phyloP scores from a whole-genome alignment of 2,888 invertebrate species.

The Epiblema foenella region DNA sequence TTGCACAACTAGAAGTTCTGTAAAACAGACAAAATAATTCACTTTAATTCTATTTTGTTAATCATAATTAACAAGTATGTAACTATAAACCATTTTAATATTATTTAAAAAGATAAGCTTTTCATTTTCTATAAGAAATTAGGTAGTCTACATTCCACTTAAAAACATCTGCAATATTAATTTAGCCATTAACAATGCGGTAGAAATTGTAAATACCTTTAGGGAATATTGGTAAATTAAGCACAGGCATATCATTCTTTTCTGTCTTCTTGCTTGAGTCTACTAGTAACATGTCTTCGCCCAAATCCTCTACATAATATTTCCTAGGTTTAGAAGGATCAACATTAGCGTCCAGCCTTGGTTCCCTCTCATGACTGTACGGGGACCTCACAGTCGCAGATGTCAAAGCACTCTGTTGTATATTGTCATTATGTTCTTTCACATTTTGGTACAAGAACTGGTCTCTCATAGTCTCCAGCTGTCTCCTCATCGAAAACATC shows the following conservation, averaged over 20 bases:
- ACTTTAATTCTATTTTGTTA: conserved; percentile 31
- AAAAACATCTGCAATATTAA: background rate
- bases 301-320: conserved; percentile 73
- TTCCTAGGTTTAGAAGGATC: conserved; percentile 59
- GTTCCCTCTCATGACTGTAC: conserved; percentile 59
- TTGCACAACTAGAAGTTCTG: conserved; percentile 73
- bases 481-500: conserved; percentile 71
- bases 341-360: conserved; percentile 57
- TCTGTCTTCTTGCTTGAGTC: conserved; percentile 72
- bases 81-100: too few species aligned
- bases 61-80: too few species aligned
- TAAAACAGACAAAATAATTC: conserved; percentile 49
- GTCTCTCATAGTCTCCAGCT: conserved; percentile 70
- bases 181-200: background rate
- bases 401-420: conserved; percentile 65
- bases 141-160: background rate
- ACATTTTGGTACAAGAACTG: conserved; percentile 66
- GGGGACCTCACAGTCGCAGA: conserved; percentile 54
- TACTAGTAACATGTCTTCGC: conserved; percentile 73
- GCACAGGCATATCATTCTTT: conserved; percentile 57
- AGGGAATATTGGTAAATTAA: conserved; percentile 61
- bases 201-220: conserved; percentile 60
- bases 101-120: too few species aligned
- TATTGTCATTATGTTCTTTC: conserved; percentile 57
- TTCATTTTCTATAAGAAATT: background rate